These are phyloP conservation scores for Cyclophora punctaria DNA, from an alignment of 2,888 invertebrate species.

Conservation along the genomic window DNA sequence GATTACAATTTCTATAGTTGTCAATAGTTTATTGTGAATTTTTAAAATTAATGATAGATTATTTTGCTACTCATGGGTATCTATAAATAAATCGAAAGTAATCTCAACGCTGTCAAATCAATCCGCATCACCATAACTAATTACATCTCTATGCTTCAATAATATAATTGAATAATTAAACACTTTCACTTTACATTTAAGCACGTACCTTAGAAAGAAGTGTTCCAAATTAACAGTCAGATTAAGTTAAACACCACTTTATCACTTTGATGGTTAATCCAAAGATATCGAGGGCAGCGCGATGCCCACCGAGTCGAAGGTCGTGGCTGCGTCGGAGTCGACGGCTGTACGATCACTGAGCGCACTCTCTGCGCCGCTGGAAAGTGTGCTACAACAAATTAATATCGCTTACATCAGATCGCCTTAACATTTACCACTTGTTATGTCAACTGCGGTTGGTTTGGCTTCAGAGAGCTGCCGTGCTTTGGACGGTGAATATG, in stretches of 20 bases:
- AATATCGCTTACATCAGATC: constrained; percentile 59
- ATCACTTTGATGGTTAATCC: constrained; percentile 3
- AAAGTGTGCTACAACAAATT: constrained; percentile 62
- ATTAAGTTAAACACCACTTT: background rate
- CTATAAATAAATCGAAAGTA: too few relatives aligned
- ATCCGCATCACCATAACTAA: too few relatives aligned
- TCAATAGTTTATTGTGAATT: too few relatives aligned
- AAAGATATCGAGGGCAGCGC: constrained; percentile 16
- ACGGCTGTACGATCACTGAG: constrained; percentile 51
- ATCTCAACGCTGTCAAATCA: too few relatives aligned
- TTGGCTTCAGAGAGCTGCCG: too few relatives aligned
- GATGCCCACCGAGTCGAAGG: constrained; percentile 27
- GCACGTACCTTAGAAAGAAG: background rate
- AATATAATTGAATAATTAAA: too few relatives aligned
- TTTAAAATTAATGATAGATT: too few relatives aligned
- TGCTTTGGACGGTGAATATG: too few relatives aligned
- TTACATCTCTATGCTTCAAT: too few relatives aligned
- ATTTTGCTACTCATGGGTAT: too few relatives aligned
- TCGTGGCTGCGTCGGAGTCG: constrained; percentile 49
- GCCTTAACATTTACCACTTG: constrained; percentile 50
- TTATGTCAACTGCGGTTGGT: constrained; percentile 35
- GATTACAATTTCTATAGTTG: too few relatives aligned
- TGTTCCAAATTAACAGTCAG: background rate
- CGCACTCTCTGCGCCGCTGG: constrained; percentile 35
- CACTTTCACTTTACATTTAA: too few relatives aligned